A percentile compares a stretch with the other conserved stretches of the same genome.
These are phyloP conservation scores for Butorides virescens DNA, from an alignment of 2,113 vertebrate species.

Conservation along the genomic window DNA sequence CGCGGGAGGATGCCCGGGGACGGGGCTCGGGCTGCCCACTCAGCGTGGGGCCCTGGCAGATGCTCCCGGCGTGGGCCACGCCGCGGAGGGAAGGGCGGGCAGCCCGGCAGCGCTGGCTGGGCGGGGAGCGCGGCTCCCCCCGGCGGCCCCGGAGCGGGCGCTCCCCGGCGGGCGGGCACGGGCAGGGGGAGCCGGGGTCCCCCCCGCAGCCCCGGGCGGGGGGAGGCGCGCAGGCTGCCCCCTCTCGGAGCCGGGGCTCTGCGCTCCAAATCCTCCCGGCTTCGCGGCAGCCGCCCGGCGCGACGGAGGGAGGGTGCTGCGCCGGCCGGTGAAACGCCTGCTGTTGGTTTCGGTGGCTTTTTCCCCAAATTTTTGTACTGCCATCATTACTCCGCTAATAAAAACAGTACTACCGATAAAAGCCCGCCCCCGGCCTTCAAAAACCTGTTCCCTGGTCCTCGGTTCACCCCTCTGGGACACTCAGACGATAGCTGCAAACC, in stretches of 20 bases:
- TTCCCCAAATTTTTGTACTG: not conserved
- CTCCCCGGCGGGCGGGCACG: not conserved
- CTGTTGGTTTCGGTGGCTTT: not conserved
- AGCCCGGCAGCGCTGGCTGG: no score
- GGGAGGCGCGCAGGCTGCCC: no score
- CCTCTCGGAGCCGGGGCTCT: not conserved
- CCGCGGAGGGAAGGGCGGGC: no score
- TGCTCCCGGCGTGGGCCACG: not conserved
- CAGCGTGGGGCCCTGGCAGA: fast-evolving
- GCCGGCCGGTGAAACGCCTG: fast-evolving
- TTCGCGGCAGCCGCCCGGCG: fast-evolving
- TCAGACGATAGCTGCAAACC: not conserved
- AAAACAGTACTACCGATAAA: not conserved
- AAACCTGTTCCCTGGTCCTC: not conserved
- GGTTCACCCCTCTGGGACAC: not conserved
- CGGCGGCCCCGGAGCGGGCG: fast-evolving
- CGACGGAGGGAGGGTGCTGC: fast-evolving
- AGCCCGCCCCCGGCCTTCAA: not conserved
- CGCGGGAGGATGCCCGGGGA: fast-evolving
- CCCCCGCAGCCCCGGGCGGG: not conserved
- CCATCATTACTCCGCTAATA: not conserved
- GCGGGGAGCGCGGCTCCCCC: no score
- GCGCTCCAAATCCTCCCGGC: fast-evolving
- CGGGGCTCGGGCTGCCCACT: not conserved
- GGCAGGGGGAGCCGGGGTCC: not conserved